Percentiles rank a stretch among this genome's conserved stretches.
Conservation (phyloP, 2,797 vertebrate genomes). For the Hydrophis major region DNA sequence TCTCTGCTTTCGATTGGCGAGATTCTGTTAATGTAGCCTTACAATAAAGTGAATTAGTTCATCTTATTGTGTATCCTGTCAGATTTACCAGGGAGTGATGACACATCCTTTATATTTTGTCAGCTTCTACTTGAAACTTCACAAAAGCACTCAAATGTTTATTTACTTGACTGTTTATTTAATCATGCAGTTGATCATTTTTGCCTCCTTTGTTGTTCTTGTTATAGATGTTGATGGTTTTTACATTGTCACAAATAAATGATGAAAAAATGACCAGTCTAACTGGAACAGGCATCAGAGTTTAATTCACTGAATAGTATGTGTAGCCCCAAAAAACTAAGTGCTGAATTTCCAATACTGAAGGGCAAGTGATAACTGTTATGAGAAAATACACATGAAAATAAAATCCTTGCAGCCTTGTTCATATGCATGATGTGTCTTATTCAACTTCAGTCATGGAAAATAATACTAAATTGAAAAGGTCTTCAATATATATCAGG, state of each 20-base stretch:
- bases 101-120: background rate
- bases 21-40: background rate
- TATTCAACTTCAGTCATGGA: background rate
- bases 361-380: background rate
- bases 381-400: background rate
- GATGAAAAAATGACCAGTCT: background rate
- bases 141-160: background rate
- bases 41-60: background rate
- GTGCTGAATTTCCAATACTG: background rate
- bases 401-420: background rate
- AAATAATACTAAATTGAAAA: background rate
- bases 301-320: background rate
- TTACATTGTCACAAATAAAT: background rate
- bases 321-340: background rate
- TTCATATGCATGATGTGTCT: background rate
- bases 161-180: background rate
- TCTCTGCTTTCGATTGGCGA: background rate
- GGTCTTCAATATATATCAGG: background rate
- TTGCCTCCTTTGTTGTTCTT: background rate
- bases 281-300: background rate
- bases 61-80: background rate
- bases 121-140: background rate
- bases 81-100: background rate
- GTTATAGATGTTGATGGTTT: background rate
- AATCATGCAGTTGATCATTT: background rate